Conservation (phyloP, 2,888 invertebrate species). For the Deilephila porcellus region DNA sequence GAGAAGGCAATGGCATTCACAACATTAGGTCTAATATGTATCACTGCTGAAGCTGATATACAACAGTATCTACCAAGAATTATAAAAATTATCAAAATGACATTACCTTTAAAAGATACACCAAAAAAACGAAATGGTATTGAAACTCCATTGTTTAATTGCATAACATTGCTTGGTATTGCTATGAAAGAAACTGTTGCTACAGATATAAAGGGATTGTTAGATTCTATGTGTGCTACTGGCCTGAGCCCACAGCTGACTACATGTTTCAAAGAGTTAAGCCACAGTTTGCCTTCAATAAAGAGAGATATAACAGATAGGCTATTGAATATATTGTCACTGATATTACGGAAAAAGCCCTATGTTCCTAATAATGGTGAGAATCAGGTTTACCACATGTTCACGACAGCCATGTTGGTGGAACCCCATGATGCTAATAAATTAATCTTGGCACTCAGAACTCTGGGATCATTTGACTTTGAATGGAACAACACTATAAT, state of each 20-base stretch:
- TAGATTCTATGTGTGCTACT: constrained; percentile 96
- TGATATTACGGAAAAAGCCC: constrained; percentile 95
- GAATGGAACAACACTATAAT: constrained; percentile 94
- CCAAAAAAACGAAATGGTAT: constrained; percentile 89
- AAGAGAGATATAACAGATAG: constrained; percentile 97
- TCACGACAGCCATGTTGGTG: constrained; percentile 71
- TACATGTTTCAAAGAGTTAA: constrained; percentile 95
- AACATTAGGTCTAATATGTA: constrained; percentile 95
- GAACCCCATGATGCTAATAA: constrained; percentile 91
- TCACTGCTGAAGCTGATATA: constrained; percentile 93
- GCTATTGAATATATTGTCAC: constrained; percentile 94
- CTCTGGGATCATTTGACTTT: constrained; percentile 96
- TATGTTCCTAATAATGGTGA: constrained; percentile 86
- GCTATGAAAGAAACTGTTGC: constrained; percentile 93
- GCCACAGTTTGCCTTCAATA: constrained; percentile 93
- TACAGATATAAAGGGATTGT: constrained; percentile 91
- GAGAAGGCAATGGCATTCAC: constrained; percentile 95
- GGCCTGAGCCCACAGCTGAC: constrained; percentile 96
- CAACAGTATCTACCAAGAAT: constrained; percentile 91
- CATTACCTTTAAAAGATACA: constrained; percentile 90
- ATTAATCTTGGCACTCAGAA: constrained; percentile 95
- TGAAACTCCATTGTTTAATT: constrained; percentile 96
- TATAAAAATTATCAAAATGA: constrained; percentile 91
- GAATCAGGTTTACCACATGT: constrained; percentile 71
- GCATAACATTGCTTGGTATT: constrained; percentile 96